These are phyloP conservation scores for Sarcophaga peregrina DNA, from an alignment of 1,140 invertebrate species.

Conservation along the genomic window DNA sequence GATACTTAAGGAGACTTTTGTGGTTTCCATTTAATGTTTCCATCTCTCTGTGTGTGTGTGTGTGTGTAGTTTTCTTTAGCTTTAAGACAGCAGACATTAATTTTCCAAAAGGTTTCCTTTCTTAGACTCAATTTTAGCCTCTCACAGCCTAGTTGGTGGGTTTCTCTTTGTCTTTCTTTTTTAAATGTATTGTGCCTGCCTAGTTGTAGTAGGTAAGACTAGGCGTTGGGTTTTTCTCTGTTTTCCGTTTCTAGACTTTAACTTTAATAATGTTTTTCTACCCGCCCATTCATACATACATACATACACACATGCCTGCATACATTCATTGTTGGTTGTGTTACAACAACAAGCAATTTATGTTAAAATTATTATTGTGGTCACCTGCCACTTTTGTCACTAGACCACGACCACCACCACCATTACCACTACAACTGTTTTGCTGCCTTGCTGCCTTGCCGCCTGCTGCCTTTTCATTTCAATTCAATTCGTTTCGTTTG, in stretches of 20 bases:
- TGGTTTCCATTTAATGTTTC: not conserved
- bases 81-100: not conserved
- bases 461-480: no score
- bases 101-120: constrained; percentile 15
- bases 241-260: no score
- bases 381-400: constrained; percentile 21
- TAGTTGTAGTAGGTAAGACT: not conserved
- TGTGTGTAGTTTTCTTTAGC: not conserved
- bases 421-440: not conserved
- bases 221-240: not conserved
- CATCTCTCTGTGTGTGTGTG: no score
- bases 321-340: not conserved
- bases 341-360: not conserved
- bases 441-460: not conserved
- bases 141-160: no score
- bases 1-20: not conserved
- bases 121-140: no score
- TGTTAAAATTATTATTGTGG: constrained; percentile 25
- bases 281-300: no score
- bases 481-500: no score
- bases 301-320: no score
- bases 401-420: not conserved
- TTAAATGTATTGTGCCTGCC: not conserved
- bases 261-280: not conserved
- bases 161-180: no score